These are phyloP conservation scores for Aspidiotus rigidus DNA, from an alignment of 2,888 invertebrate species.

Conservation along the genomic window DNA sequence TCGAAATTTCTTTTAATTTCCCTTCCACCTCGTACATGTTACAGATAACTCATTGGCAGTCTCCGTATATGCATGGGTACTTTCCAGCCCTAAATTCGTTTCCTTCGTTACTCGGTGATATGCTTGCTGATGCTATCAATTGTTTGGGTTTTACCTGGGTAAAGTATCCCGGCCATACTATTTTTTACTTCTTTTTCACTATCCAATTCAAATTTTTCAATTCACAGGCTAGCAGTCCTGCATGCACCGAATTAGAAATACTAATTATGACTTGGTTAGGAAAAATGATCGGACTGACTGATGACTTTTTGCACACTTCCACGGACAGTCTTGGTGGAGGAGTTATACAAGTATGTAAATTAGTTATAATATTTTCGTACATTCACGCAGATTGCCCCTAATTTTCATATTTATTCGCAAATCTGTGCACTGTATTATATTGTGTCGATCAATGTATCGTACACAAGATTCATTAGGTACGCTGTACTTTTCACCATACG, in stretches of 20 bases:
- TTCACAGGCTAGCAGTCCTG: conserved; percentile 85
- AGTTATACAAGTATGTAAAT: conserved; percentile 69
- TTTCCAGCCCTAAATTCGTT: conserved; percentile 91
- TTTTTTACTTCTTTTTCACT: conserved; percentile 20
- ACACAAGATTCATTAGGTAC: too few relatives aligned
- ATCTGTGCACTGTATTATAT: too few relatives aligned
- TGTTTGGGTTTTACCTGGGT: conserved; percentile 97
- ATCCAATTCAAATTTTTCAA: conserved; percentile 18
- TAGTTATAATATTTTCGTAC: too few relatives aligned
- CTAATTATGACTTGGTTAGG: conserved; percentile 98
- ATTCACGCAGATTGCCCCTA: too few relatives aligned
- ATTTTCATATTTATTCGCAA: too few relatives aligned
- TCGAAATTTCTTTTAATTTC: neutral
- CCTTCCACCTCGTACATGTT: conserved; percentile 12
- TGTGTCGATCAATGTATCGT: too few relatives aligned
- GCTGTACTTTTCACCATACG: too few relatives aligned
- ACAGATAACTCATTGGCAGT: conserved; percentile 85
- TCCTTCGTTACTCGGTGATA: conserved; percentile 88
- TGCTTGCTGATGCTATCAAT: conserved; percentile 89
- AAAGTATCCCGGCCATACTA: conserved; percentile 42
- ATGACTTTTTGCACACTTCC: conserved; percentile 78
- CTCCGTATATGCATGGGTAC: conserved; percentile 96
- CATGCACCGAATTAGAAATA: conserved; percentile 93
- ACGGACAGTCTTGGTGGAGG: conserved; percentile 73
- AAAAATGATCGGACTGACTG: conserved; percentile 89